Base-by-base conservation (phyloP, 2,888 invertebrate genomes). In the Stramonita haemastoma region DNA sequence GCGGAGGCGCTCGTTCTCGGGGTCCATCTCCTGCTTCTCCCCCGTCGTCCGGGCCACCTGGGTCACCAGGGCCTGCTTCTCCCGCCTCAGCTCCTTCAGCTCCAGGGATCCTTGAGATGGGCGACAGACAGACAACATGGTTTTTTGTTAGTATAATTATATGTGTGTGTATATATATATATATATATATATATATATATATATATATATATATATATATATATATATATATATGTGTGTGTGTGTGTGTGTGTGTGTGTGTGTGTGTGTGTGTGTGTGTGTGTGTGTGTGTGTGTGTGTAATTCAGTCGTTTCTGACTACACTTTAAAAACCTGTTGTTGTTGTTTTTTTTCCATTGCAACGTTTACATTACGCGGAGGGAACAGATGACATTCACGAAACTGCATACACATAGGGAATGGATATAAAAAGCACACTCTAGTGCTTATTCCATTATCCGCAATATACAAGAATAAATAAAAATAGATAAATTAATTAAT, bases 1-100 rank as follows among this genome's bases (percentile, higher is more conserved):
- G 36, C 81, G 83, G 32, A 91, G 85, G 17, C 79, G 91, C 70
- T 92, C 92, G 29, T 92, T 93, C 81, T 92, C 87, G 11, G 91
- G 79, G 32, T 90, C 91, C 77, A 90, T 34, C 26, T 91, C 90
- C 86, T 90, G 90, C 13, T 91, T 91, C 36, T 91, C 91, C 66
- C 87, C 83, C 15, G 90, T 90, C 60, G 88, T 22, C 85, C 86
- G 88, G 84, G 90, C 88, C 36, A 89, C 79, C 84, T 84, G 87
- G 36, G 90, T n/a, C 26, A 86, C 81, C 56, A 90, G 86, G 15
- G 86, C 90, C 32, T 89, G 70, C 73, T 89, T 89, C 73, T 89
- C 89, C 11, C 89, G 84, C n/a, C 84, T 26, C 46, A 89, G 77
- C 84, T 89, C 89, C 26, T 73, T 83, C 85, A 89, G n/a, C 34